Base-by-base conservation (phyloP, 2,888 invertebrate species). In the Pimpla rufipes region DNA sequence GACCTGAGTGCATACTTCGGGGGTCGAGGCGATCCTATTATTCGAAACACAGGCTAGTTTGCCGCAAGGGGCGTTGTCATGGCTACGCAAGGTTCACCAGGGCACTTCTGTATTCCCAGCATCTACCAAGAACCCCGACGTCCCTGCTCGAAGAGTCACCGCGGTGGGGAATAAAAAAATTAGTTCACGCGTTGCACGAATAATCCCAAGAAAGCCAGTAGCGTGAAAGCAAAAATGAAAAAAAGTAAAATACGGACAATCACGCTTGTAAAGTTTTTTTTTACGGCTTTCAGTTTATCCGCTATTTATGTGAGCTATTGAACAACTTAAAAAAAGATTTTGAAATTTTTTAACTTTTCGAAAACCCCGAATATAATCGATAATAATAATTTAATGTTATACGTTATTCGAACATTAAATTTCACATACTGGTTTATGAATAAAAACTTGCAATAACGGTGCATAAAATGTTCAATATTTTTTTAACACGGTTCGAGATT, bases 41-140 rank as follows among this genome's bases (percentile, higher is more conserved):
- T 83, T 76, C 83, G 70, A 73, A 79, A 62, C 42, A 83, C 55
- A 67, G 73, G 67, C 59, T 45, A 62, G 66, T 71, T 52, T 71
- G n/a, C 62, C 35, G 57, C 45, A n/a, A 21, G 62, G 83, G 83
- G 83, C 66, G 83, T 83, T 76, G 79, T 79, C 83, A 83, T 83
- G 83, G 23, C 71, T 76, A 83, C 83, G 71, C 50, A 35, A n/a
- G 47, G 47, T 62, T 73, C 73, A n/a, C 62, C 67, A 62, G 57
- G 52, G 59, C 50, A 67, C 47, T 37, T 59, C 73, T 35, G 47
- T 67, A 47, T 76, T 71, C 66, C 18, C 52, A 42, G 57, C 23
- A 45, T 64, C 55, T 57, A 52, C 42, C 57, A 37, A 74, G n/a
- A 64, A 70, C 16, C 47, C 21, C 57, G 55, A 66, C 47, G 70